Base-by-base conservation (phyloP, 2,888 invertebrate species). In the Stramonita haemastoma region DNA sequence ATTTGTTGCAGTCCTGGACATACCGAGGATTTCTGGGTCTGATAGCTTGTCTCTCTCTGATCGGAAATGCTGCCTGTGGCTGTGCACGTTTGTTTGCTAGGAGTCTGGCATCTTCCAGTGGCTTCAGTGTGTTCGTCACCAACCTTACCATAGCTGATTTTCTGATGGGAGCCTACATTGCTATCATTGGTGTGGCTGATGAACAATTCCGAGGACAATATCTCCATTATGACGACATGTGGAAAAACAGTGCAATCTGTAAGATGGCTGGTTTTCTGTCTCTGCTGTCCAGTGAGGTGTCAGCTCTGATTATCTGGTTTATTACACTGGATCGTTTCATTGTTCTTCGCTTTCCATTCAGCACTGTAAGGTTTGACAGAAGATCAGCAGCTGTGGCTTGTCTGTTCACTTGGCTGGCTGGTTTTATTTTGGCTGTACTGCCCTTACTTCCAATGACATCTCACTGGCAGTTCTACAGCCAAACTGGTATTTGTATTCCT, bases 241-340 rank as follows among this genome's bases (percentile, higher is more conserved):
- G 81, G 81, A 83, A 15, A 46, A 46, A 29, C 81, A 83, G 81
- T 83, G 81, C 11, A 22, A 13, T 22, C 81, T 83, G 81, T 46
- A 83, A 83, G 26, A 8, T 83, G 81, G 36, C 81, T 36, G 81
- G 81, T 26, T 83, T 83, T 83, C 81, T 83, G 81, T 83, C 81
- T 83, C 46, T 83, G 81, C 36, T 83, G 26, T 83, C 81, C 46
- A 83, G 81, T 46, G 81, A 83, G 26, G 81, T 83, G 26, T 83
- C 81, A 83, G 81, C 81, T 83, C 46, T 83, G 26, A 46, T 83
- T 6, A 83, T 83, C 81, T 83, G 81, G 81, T 36, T 83, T 15
- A 83, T 83, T 1, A 83, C 81, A 13, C 46, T 83, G 36, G 81
- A 83, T 46, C 81, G 81, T 22, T 83, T 83, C 46, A 83, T 83